Evolutionary conservation across 2,797 vertebrate genomes (phyloP), one percentile per base, ranked within the genome.

Genomic region (Echeneis naucrates): DNA sequence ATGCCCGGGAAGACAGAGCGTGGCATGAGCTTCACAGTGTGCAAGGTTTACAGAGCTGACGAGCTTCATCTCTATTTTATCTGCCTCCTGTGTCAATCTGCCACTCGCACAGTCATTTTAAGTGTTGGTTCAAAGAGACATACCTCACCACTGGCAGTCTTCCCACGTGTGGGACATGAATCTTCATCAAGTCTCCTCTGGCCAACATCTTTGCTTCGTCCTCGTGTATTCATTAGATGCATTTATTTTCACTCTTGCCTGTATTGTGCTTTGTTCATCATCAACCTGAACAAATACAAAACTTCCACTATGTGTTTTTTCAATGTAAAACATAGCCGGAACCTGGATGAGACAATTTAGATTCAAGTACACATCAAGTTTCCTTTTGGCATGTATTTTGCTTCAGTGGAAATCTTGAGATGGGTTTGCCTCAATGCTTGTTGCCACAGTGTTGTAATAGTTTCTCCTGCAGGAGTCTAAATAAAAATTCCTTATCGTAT

Each of bases 401-500:
- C 54, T 5, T 53, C 27, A 23, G 3, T 40, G 3, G 50, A 26
- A 51, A 26, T 77, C 35, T 45, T 59, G 50, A n/a, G 45, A 9
- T 62, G 16, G 64, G n/a, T 52, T 75, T 8, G 23, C 32, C 50
- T 27, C 5, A 68, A 30, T 11, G 0, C 48, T 64, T 75, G 52
- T 21, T 32, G 55, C 38, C 1, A 8, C 44, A 17, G 17, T 33
- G 52, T 68, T 78, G 19, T 64, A 65, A 26, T 40, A 50, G 9
- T 67, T 73, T 59, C 35, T 63, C 42, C 47, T 19, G 2, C 6
- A 13, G 56, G 47, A 77, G 32, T 12, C 56, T 23, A 52, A 65
- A 66, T 59, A 68, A 70, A 60, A 80, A 24, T 17, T 3, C 21
- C 0, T 63, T 59, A 44, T 80, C 48, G 52, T 66, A 17, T 21